Conservation (phyloP, 1,140 invertebrate genomes). For the Agraylea sexmaculata region DNA sequence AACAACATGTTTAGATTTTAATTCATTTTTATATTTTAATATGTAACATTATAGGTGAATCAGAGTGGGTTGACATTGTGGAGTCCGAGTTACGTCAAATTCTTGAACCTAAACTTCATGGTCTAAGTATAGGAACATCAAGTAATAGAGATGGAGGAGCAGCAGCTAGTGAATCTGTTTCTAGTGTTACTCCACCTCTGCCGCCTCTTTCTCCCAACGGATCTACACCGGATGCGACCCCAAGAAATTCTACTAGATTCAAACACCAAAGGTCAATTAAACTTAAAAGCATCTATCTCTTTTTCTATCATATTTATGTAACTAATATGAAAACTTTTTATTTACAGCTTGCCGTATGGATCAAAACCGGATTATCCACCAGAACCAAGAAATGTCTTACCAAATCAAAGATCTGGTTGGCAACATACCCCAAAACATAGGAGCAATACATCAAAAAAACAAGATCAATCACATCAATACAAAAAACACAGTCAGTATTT, state of each 20-base stretch:
- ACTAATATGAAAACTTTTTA: neutral
- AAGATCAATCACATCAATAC: constrained; percentile 30
- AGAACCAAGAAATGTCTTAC: constrained; percentile 24
- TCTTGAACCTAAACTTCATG: constrained; percentile 53
- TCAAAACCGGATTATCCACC: constrained; percentile 43
- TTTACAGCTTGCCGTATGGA: constrained; percentile 43
- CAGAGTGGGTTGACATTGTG: constrained; percentile 74
- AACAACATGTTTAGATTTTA: neutral
- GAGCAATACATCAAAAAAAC: constrained; percentile 34
- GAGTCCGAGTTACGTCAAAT: constrained; percentile 69
- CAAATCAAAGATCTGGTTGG: constrained; percentile 26
- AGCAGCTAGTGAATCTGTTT: constrained; percentile 51
- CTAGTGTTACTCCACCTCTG: constrained; percentile 61
- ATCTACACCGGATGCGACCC: constrained; percentile 36
- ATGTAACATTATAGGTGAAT: constrained; percentile 41
- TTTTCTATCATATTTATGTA: neutral
- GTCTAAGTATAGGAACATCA: constrained; percentile 30
- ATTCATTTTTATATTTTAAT: neutral
- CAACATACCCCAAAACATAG: constrained; percentile 29
- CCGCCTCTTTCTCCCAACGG: constrained; percentile 59
- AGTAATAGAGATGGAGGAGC: constrained; percentile 27
- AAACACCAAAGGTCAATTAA: constrained; percentile 35
- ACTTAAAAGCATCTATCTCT: neutral
- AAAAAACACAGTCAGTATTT: constrained; percentile 36
- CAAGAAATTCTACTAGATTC: constrained; percentile 33